A percentile compares a stretch with the other conserved stretches of the same genome.
phyloP scores from a whole-genome alignment of 1,140 invertebrate species.

The Matsumurasca onukii region DNA sequence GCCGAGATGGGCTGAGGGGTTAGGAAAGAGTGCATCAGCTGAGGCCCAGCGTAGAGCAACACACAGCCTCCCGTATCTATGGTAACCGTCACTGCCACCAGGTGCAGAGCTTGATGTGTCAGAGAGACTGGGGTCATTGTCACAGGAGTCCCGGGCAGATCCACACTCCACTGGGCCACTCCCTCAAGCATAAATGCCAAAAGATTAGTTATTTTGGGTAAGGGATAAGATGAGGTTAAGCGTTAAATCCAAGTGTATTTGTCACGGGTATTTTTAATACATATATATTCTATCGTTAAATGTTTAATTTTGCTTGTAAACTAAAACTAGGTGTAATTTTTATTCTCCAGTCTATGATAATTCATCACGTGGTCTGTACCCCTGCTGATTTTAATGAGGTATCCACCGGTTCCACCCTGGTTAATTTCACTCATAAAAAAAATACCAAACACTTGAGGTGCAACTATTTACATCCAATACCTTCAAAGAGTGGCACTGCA shows the following conservation, averaged over 20 bases:
- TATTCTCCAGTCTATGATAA: no score
- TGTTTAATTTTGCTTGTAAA: no score
- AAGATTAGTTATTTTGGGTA: not conserved
- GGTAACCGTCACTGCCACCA: constrained; percentile 67
- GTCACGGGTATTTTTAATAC: no score
- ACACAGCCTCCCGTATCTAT: constrained; percentile 54
- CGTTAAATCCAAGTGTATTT: no score
- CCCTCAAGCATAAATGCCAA: constrained; percentile 58
- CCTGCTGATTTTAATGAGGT: no score
- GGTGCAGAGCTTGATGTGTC: constrained; percentile 65
- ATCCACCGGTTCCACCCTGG: no score
- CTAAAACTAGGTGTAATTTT: no score
- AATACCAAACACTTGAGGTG: no score
- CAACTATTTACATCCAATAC: no score
- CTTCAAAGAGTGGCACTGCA: constrained; percentile 80
- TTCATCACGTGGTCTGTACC: no score
- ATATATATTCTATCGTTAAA: no score
- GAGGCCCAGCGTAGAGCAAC: constrained; percentile 80
- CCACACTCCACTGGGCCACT: constrained; percentile 75
- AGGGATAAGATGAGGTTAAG: not conserved
- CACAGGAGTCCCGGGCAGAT: constrained; percentile 67
- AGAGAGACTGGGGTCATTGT: constrained; percentile 76
- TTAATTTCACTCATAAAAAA: no score
- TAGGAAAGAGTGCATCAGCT: constrained; percentile 75
- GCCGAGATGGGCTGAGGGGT: constrained; percentile 63